A percentile compares a stretch with the other conserved stretches of the same genome.
These are phyloP conservation scores for Eubasilissa splendida DNA, from an alignment of 2,888 invertebrate species.

Conservation along the genomic window DNA sequence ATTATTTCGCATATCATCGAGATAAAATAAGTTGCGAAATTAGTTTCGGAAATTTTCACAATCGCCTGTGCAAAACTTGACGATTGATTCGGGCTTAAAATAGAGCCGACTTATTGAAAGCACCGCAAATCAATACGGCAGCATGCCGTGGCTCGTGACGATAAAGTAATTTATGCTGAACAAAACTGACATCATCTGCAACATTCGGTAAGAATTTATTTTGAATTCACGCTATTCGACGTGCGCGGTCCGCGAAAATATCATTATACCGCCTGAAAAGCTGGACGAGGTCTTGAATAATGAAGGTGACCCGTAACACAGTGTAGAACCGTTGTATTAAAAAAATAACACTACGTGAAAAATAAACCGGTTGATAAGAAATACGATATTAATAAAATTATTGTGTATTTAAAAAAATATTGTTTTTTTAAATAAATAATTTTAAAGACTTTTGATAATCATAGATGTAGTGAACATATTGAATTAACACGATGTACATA, in stretches of 20 bases:
- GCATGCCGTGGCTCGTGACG: constrained; percentile 27
- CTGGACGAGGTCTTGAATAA: constrained; percentile 7
- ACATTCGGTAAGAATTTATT: background rate
- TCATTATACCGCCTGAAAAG: constrained; percentile 9
- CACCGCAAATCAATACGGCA: constrained; percentile 23
- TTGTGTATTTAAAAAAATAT: too few relatives aligned
- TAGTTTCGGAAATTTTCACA: background rate
- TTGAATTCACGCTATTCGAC: constrained; percentile 20
- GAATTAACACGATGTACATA: too few relatives aligned
- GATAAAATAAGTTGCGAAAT: background rate
- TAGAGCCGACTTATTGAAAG: constrained; percentile 34
- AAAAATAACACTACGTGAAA: too few relatives aligned
- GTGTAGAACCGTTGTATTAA: too few relatives aligned
- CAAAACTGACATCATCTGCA: constrained; percentile 32
- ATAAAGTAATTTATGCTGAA: constrained; percentile 17
- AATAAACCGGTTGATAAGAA: too few relatives aligned
- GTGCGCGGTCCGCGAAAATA: constrained; percentile 15
- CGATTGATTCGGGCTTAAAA: constrained; percentile 22
- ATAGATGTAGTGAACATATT: too few relatives aligned
- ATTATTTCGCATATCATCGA: background rate
- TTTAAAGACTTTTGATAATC: too few relatives aligned
- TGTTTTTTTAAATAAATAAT: too few relatives aligned
- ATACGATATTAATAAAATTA: too few relatives aligned
- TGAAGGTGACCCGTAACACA: constrained; percentile 18
- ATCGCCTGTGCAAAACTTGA: constrained; percentile 4